These are phyloP conservation scores for Elgaria multicarinata DNA, from an alignment of 2,113 vertebrate genomes.

Conservation along the genomic window DNA sequence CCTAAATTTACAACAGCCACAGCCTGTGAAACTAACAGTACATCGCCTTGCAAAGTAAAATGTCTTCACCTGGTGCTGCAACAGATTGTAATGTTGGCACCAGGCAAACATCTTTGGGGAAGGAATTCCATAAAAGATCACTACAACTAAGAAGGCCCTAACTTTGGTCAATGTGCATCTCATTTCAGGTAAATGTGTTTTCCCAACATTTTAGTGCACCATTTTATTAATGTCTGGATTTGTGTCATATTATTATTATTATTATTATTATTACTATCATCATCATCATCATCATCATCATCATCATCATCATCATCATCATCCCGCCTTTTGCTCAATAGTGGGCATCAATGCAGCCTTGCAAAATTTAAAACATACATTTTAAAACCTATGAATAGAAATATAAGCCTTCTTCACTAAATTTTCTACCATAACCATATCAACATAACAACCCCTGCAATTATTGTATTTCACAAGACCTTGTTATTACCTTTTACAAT, in stretches of 20 bases:
- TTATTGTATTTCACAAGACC: neutral
- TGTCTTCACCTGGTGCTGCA: neutral
- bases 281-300: too few species aligned
- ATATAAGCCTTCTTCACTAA: neutral
- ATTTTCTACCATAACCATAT: neutral
- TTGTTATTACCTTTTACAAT: neutral
- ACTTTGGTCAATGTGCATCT: fast-evolving
- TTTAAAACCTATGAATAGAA: too few species aligned
- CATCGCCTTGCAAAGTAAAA: neutral
- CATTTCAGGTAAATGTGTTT: neutral
- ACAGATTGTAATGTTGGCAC: neutral
- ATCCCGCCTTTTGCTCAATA: too few species aligned
- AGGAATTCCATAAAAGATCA: neutral
- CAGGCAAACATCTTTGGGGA: neutral
- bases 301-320: too few species aligned
- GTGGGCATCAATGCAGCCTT: too few species aligned
- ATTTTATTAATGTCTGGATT: neutral
- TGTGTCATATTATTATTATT: neutral
- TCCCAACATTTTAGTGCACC: neutral
- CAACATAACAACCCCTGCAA: neutral
- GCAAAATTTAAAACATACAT: too few species aligned
- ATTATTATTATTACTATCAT: too few species aligned
- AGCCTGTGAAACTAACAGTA: neutral
- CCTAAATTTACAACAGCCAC: neutral
- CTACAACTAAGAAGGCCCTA: neutral